These are phyloP conservation scores for Harpalus rubripes DNA, from an alignment of 2,888 invertebrate genomes.

Conservation along the genomic window DNA sequence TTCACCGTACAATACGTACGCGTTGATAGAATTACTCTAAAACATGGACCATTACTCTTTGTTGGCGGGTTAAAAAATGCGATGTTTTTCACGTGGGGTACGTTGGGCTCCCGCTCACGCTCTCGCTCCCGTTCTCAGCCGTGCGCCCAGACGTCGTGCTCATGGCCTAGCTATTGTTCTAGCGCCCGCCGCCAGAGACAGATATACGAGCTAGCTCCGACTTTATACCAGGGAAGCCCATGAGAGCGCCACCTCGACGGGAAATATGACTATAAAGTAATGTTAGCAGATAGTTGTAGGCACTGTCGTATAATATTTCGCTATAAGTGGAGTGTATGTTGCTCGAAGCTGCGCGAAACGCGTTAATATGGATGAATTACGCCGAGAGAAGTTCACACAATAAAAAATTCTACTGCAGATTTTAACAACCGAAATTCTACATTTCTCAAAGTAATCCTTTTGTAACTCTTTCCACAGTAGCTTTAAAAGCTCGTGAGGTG, in stretches of 20 bases:
- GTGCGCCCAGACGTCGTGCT: slow-evolving; percentile 35
- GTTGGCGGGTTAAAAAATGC: slow-evolving; percentile 59
- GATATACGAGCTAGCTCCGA: slow-evolving; percentile 58
- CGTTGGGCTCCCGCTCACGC: neutral
- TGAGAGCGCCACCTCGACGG: slow-evolving; percentile 54
- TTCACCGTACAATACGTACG: slow-evolving; percentile 40
- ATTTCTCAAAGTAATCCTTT: too few species aligned
- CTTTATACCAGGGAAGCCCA: slow-evolving; percentile 52
- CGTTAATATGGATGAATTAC: slow-evolving; percentile 49
- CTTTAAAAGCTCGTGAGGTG: too few species aligned
- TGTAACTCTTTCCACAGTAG: too few species aligned
- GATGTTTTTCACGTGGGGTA: slow-evolving; percentile 40
- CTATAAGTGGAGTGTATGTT: slow-evolving; percentile 58
- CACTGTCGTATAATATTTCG: slow-evolving; percentile 64
- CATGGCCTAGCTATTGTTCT: slow-evolving; percentile 52
- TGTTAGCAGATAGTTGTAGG: slow-evolving; percentile 66
- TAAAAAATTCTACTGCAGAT: slow-evolving; percentile 20
- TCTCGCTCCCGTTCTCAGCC: slow-evolving; percentile 37
- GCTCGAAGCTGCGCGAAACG: neutral
- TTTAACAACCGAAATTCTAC: too few species aligned
- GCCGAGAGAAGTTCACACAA: neutral
- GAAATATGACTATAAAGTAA: slow-evolving; percentile 66
- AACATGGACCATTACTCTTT: slow-evolving; percentile 64
- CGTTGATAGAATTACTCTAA: slow-evolving; percentile 64
- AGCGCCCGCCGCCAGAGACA: slow-evolving; percentile 40